Base-by-base conservation (phyloP, 2,888 invertebrate species). In the Nymphalis urticae region DNA sequence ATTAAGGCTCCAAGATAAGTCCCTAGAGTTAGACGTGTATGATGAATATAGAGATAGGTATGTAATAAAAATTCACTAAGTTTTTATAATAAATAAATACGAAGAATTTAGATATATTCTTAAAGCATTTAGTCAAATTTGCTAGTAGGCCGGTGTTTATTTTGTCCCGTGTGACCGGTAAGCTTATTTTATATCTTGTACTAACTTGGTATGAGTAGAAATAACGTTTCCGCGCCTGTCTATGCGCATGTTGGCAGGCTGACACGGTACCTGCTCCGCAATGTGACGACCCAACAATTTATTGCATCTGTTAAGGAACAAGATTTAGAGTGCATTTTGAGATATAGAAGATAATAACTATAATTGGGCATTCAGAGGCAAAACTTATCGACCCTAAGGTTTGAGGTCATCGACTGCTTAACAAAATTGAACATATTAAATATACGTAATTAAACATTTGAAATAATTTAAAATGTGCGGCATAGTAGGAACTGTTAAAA, bases 1-100 rank as follows among this genome's bases (percentile, higher is more conserved):
- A 81, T 96, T 97, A 50, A 97, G 91, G 78, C 96, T 96, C 97
- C 98, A 98, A 1, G 93, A 90, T 1, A 94, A 81, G 76, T 98
- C 98, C 75, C 96, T 95, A 76, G 72, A 71, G 32, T 24, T 32
- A 56, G 4, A n/a, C 2, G 16, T 24, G 2, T 24, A 24, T 54
- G 21, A 21, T 17, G 16, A 27, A 27, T 48, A n/a, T 48, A n/a
- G 6, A 0, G 17, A 48, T n/a, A 10, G 17, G 5, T 32, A 32
- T 32, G 6, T 32, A n/a, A 48, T 48, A 17, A 42, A 13, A 42
- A 13, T 42, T 13, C 4, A 4, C 13, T 13, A 42, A 3, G 42
- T 10, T 42, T 10, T 13, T 42, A 42, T 42, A 42, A 32, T 32
- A 32, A 32, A 32, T 32, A 32, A 32, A 6, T 6, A 32, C 6